Base-by-base conservation (phyloP, 2,797 vertebrate species). In the Coluber constrictor region DNA sequence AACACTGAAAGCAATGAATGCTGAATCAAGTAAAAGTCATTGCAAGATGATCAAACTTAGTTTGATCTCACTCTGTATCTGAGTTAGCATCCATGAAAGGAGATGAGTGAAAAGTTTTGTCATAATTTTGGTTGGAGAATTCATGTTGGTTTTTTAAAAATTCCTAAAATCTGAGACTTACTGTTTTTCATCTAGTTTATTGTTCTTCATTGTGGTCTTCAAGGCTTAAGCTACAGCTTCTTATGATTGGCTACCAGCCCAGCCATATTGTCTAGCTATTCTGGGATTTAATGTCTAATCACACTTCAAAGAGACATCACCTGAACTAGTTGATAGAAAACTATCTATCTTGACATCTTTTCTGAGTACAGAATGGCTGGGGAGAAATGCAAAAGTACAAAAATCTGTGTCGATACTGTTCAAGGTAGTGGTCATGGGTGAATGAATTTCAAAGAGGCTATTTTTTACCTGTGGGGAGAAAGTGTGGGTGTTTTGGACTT, bases 401-500 rank as follows among this genome's bases (percentile, higher is more conserved):
- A 12, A 0, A 0, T 88, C 13, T 86, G 8, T 37, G 70, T 12
- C 2, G 23, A 88, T 88, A 4, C 3, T 23, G 27, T 92, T 89
- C 37, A 63, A 54, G 88, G 9, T 29, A 70, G 87, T 87, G 92
- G 66, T 88, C 57, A 23, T 11, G 91, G 90, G 74, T 0, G 16
- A 93, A 89, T 55, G 47, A 0, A 0, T 90, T 90, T 51, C 37
- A 59, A 0, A 32, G 43, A 87, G 89, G 92, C 90, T 87, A 91
- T 95, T 51, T 86, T 92, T 5, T 59, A 2, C 88, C 59, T n/a
- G 1, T 0, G 1, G 60, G 93, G 91, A 16, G 90, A 89, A 87
- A 91, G 70, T 89, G 93, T 89, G 32, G 87, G 90, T 91, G 70
- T 93, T 87, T 57, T 56, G 87, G 70, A 89, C 90, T 91, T 91